phyloP scores from a whole-genome alignment of 2,888 invertebrate genomes.

The Machimus atricapillus region DNA sequence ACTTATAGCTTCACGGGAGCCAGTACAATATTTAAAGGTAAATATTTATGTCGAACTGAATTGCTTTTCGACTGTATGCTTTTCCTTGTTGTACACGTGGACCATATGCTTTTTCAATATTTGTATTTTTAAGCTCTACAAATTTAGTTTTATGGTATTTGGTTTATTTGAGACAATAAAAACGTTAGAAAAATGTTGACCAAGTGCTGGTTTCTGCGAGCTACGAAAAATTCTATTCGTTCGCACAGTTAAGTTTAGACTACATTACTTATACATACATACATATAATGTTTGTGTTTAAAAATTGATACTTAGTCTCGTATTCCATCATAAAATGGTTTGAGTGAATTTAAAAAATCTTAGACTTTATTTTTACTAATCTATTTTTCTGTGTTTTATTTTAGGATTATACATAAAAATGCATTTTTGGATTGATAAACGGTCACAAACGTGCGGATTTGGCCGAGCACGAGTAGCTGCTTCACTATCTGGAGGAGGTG shows the following conservation, averaged over 20 bases:
- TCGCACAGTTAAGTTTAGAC: too few relatives aligned
- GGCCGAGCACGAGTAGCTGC: constrained; percentile 75
- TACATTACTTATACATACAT: too few relatives aligned
- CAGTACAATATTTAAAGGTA: background rate
- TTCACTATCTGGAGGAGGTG: constrained; percentile 69
- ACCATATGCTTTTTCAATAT: background rate
- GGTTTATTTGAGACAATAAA: too few relatives aligned
- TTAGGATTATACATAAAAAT: constrained; percentile 60
- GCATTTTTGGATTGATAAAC: constrained; percentile 91
- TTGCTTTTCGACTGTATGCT: background rate
- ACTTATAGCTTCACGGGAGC: background rate
- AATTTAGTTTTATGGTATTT: background rate
- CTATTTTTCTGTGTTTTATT: background rate
- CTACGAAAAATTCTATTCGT: too few relatives aligned
- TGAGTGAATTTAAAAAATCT: background rate
- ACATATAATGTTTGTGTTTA: background rate
- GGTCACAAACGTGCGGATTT: constrained; percentile 78
- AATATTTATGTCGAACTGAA: background rate
- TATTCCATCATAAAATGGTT: background rate
- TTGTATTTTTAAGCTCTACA: background rate
- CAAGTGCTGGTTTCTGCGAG: too few relatives aligned
- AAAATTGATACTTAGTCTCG: background rate
- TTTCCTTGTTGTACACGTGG: background rate
- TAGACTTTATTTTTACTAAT: background rate
- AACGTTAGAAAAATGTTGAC: too few relatives aligned